A percentile compares a stretch with the other conserved stretches of the same genome.
Evolutionary conservation across 2,113 vertebrate species (phyloP).

Genomic region (Ammodytes marinus): DNA sequence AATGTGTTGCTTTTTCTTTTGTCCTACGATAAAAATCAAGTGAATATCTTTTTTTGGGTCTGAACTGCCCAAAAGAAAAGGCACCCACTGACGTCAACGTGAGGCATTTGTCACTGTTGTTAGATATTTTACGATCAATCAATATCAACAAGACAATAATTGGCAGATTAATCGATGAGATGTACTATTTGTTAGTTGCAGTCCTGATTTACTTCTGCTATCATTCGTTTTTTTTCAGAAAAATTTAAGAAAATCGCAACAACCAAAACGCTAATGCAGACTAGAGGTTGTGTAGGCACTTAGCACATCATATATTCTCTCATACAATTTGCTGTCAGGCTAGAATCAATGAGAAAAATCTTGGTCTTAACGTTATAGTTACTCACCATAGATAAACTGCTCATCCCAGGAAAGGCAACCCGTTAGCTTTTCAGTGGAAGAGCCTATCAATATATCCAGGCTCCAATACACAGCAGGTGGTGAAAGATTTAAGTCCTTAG

Average conservation of each 20-base stretch:
- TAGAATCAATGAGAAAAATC: background rate
- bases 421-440: conserved; percentile 14
- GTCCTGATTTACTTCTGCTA: background rate
- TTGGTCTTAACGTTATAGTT: background rate
- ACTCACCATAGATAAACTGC: conserved; percentile 69
- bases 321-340: background rate
- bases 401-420: background rate
- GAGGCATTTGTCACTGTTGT: background rate
- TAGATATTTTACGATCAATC: background rate
- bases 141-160: background rate
- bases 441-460: conserved; percentile 38
- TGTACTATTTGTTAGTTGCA: too few species aligned
- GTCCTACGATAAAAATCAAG: background rate
- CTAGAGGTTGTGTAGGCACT: background rate
- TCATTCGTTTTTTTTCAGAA: background rate
- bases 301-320: background rate
- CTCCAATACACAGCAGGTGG: conserved; percentile 47
- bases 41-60: background rate
- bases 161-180: background rate
- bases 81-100: background rate
- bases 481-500: conserved; percentile 37
- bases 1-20: background rate
- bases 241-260: conserved; percentile 26
- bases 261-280: background rate
- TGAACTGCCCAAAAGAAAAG: too few species aligned